Conservation (phyloP, 2,888 invertebrate species). For the Stenodema calcarata region DNA sequence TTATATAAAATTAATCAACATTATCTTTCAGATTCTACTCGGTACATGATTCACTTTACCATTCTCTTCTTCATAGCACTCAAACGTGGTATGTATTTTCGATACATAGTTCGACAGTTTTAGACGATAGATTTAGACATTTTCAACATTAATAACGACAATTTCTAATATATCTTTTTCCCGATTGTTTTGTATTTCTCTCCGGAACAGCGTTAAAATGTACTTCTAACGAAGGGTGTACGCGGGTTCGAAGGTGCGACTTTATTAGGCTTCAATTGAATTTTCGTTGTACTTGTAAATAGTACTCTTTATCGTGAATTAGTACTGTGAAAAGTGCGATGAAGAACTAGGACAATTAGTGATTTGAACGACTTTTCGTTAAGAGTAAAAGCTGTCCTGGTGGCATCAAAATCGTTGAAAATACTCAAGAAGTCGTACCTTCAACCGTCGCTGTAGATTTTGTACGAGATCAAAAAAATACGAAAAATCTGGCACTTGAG, state of each 20-base stretch:
- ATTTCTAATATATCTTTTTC: not conserved
- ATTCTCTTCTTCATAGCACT: constrained; percentile 36
- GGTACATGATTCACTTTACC: constrained; percentile 10
- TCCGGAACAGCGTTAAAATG: not conserved
- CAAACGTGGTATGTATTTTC: constrained; percentile 15
- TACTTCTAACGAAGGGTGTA: not conserved
- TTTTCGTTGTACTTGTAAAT: no score
- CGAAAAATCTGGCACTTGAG: constrained; percentile 18
- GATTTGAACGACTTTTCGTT: no score
- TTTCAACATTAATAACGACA: not conserved
- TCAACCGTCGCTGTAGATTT: not conserved
- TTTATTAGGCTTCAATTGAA: not conserved
- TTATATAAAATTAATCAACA: not conserved
- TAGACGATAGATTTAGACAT: constrained; percentile 24
- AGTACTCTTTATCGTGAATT: no score
- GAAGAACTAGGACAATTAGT: no score
- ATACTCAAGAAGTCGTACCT: not conserved
- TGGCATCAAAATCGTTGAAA: no score
- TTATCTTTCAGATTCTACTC: constrained; percentile 12
- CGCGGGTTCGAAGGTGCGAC: not conserved
- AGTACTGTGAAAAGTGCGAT: no score
- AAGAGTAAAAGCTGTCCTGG: no score
- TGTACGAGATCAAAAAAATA: no score
- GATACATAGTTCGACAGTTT: not conserved
- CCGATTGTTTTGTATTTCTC: not conserved